Evolutionary conservation across 2,888 invertebrate genomes (phyloP), one percentile per base, ranked within the genome.

Genomic region (Unio delphinus): DNA sequence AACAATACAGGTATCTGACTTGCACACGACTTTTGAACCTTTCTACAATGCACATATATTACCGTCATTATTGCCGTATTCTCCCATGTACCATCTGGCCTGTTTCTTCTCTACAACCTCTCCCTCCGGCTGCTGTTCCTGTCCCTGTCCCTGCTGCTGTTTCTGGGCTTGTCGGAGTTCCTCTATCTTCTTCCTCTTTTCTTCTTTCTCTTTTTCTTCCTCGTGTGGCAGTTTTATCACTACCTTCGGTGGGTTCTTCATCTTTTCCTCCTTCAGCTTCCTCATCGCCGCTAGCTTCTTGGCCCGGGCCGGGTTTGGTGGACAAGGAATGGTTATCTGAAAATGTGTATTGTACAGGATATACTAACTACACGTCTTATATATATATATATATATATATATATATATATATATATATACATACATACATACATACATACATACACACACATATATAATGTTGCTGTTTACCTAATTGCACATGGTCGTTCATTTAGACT

Each of bases 61-160:
- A 87, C 88, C 87, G 65, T 88, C 87, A 8, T 78, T 83, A 61
- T 78, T 76, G 5, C 83, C 87, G 61, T 88, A 88, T 15, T 86
- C 83, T 15, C 88, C 88, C 87, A 88, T 86, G 72, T 88, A 88
- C 88, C 88, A 88, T 56, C 83, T 83, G 61, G 79, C 81, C 20
- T 76, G 81, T 45, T 75, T 74, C 7, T 77, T 79, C 26, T 73
- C 77, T 6, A 66, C 73, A 56, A 72, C 69, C 58, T 79, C 78
- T 56, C 78, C 79, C 26, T 76, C 78, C 11, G 57, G 66, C 66
- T 18, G 67, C 68, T n/a, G 72, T 30, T 57, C 64, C 18, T 59
- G 72, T 30, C 61, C 64, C 18, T 59, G 26, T 65, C 72, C 73
- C 57, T 73, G 75, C 65, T 72, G 68, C 77, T 76, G 70, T 56